Evolutionary conservation across 2,888 invertebrate species (phyloP).

Genomic region (Drosophila yooni): DNA sequence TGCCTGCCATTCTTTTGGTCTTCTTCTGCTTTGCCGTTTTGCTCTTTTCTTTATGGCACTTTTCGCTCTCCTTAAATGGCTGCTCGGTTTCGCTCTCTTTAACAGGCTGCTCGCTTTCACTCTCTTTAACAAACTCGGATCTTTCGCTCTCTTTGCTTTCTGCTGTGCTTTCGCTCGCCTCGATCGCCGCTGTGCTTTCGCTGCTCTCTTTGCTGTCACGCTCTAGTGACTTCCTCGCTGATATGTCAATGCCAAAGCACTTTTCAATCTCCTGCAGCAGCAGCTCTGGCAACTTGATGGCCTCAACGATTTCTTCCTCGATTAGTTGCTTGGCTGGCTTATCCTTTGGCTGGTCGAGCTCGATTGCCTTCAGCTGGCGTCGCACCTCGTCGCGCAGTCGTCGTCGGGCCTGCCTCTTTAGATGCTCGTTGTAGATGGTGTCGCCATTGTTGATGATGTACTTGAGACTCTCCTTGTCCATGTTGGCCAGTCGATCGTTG

Average conservation of each 20-base stretch:
- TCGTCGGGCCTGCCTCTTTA: constrained; percentile 81
- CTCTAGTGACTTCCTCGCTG: constrained; percentile 13
- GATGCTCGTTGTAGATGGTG: constrained; percentile 82
- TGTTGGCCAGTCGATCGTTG: constrained; percentile 78
- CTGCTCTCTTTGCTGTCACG: background rate
- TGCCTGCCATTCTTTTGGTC: constrained; percentile 32
- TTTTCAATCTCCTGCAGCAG: constrained; percentile 82
- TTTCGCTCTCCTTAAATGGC: background rate
- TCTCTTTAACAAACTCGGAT: background rate
- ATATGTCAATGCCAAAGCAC: constrained; percentile 81
- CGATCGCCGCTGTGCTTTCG: background rate
- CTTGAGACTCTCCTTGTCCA: constrained; percentile 83
- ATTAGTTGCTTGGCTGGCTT: constrained; percentile 59
- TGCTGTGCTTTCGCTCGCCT: background rate
- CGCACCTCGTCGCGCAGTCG: constrained; percentile 82
- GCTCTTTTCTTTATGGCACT: background rate
- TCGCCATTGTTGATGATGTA: constrained; percentile 84
- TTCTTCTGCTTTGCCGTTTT: constrained; percentile 24
- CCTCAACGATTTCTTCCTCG: constrained; percentile 83
- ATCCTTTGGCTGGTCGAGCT: constrained; percentile 71
- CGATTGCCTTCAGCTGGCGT: constrained; percentile 79
- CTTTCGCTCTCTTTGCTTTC: background rate
- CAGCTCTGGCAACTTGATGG: constrained; percentile 79
- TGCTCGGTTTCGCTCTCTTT: background rate
- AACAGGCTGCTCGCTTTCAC: too few species aligned